Evolutionary conservation across 2,113 vertebrate genomes (phyloP), one percentile per base, ranked within the genome.

Genomic region (Haliaeetus leucogaster): DNA sequence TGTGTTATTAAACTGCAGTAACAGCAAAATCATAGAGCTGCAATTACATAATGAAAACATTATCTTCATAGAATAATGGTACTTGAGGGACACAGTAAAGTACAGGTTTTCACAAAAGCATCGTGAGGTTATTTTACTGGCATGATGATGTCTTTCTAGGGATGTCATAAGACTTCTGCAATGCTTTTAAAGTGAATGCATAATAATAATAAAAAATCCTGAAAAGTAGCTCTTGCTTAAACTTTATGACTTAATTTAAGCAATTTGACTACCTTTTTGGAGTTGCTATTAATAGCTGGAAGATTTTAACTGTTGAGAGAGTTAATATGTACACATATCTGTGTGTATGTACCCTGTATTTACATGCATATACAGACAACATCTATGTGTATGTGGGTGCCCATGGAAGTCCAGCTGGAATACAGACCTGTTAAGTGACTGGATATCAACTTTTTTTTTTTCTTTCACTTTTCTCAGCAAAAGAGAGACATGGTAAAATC

Each of bases 1-100:
- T 3, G 17, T 80, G 38, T 65, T 67, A 74, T 94, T 91, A 84
- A 93, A 89, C 78, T 59, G 86, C 73, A 79, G 3, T 74, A 79
- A 76, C 52, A 47, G 42, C 27, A 91, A 79, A 48, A 56, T 63
- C 65, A 53, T 15, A 29, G 43, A 79, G 43, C 55, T 93, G 77
- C 86, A 86, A 90, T 93, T 92, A 77, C 81, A 70, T 91, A 92
- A 89, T 62, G 71, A 94, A 82, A 94, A 85, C 74, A 67, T 97
- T 84, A 55, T 89, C 79, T 58, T 48, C 58, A 18, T 66, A 36
- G 45, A 55, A 62, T 79, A 65, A 96, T 70, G 59, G 74, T 45
- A 27, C 89, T 78, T 90, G 58, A 50, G 91, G 89, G 91, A 85
- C 55, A n/a, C 21, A 66, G 53, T 56, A n/a, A 63, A 81, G 17